phyloP scores from a whole-genome alignment of 2,113 vertebrate species.

The Ceuthmochares aereus region DNA sequence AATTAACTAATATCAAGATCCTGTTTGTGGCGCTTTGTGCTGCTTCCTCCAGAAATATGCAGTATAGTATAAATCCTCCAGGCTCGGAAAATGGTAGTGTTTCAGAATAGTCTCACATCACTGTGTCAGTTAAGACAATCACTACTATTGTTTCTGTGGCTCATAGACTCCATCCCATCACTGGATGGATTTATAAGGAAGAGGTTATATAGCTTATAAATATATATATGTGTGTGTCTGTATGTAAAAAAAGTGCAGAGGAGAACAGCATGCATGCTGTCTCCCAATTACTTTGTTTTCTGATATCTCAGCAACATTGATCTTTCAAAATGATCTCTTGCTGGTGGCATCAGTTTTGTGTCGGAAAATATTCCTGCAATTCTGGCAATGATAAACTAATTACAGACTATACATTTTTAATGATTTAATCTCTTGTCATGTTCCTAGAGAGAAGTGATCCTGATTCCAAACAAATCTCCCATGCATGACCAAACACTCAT shows the following conservation, averaged over 20 bases:
- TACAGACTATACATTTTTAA: conserved; percentile 79
- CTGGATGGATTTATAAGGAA: conserved; percentile 10
- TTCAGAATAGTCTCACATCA: conserved; percentile 43
- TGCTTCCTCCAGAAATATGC: conserved; percentile 32
- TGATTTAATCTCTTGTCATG: conserved; percentile 78
- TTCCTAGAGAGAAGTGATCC: conserved; percentile 68
- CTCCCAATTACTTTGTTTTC: conserved; percentile 61
- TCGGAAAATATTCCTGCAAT: conserved; percentile 64
- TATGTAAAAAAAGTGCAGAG: not conserved
- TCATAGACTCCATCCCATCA: not conserved
- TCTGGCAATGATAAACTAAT: conserved; percentile 76
- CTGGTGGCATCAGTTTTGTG: conserved; percentile 59
- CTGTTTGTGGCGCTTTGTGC: conserved; percentile 53
- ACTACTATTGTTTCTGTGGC: not conserved
- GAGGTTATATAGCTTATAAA: not conserved
- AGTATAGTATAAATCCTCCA: conserved; percentile 38
- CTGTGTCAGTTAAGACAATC: not conserved
- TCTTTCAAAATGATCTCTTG: conserved; percentile 71
- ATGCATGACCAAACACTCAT: conserved; percentile 66
- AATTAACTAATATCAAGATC: conserved; percentile 77
- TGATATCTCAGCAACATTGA: conserved; percentile 54
- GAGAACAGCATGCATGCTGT: not conserved
- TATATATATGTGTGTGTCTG: not conserved
- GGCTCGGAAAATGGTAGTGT: conserved; percentile 63
- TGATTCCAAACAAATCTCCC: conserved; percentile 74